These are phyloP conservation scores for Corythaixoides concolor DNA, from an alignment of 2,113 vertebrate genomes.

Conservation along the genomic window DNA sequence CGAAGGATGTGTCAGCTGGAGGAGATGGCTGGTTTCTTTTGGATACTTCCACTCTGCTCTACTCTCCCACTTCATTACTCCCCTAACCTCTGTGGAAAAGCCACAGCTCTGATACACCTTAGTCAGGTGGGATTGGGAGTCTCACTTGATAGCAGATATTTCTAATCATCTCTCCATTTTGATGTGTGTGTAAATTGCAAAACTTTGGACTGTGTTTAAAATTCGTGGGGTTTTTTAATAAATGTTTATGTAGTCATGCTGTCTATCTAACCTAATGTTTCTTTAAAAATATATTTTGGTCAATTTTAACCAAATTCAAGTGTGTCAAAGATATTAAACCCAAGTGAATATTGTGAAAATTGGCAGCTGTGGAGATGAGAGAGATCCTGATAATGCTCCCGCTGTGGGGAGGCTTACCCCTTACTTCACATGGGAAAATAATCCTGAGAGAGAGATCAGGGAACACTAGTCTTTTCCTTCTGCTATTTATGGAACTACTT, in stretches of 20 bases:
- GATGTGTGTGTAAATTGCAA: neutral
- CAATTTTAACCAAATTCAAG: neutral
- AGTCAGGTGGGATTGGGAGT: neutral
- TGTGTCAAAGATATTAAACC: neutral
- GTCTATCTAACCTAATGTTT: neutral
- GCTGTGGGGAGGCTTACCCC: neutral
- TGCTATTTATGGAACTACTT: conserved; percentile 39
- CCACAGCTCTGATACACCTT: neutral
- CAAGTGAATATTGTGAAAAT: neutral
- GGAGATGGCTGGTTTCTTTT: neutral
- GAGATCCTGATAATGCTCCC: neutral
- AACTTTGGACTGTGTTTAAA: neutral
- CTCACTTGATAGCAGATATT: neutral
- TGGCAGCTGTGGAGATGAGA: neutral
- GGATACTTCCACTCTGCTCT: neutral
- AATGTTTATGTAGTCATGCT: neutral
- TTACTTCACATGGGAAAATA: conserved; percentile 44
- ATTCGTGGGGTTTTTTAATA: neutral
- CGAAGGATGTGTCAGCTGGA: neutral
- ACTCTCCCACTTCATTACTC: neutral
- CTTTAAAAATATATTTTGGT: neutral
- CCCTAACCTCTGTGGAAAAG: neutral
- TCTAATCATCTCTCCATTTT: neutral
- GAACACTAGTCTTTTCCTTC: conserved; percentile 6
- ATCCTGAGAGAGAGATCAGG: neutral